Base-by-base conservation (phyloP, 2,113 vertebrate genomes). In the Mobula hypostoma region DNA sequence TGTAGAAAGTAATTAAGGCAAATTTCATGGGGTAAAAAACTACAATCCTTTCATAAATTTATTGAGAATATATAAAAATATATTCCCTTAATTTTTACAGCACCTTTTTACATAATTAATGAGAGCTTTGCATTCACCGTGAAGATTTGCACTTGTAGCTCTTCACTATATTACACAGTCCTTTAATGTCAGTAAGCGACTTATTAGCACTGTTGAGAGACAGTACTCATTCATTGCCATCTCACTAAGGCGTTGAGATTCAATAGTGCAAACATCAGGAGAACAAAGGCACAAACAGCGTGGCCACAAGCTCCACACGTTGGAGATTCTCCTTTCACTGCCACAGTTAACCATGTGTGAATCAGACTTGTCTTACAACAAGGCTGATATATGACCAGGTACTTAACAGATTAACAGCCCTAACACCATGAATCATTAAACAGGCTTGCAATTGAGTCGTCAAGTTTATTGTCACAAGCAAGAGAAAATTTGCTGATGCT, bases 101-200 rank as follows among this genome's bases (percentile, higher is more conserved):
- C 56, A 61, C 58, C 56, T 63, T 88, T 88, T 88, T 63, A 63
- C 58, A 88, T 88, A 88, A 88, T 88, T 88, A 88, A 88, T 24
- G 58, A n/a, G 58, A 87, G 83, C 83, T 87, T 58, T 56, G 5
- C 83, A 88, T 63, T 88, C 29, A 63, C 85, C 56, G n/a, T 88
- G 85, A 61, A 88, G 56, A 63, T 88, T 88, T 63, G 32, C 27
- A 24, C 58, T 88, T 88, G 15, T 48, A 63, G 8, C 58, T 88
- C 29, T 88, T n/a, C 27, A 63, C 56, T 88, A 66, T n/a, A 63
- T 88, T 63, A 63, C 85, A 88, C 58, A 63, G 85, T n/a, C 56
- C 24, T 63, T 88, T 63, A 88, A 63, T 88, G 58, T 88, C 32
- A 21, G 24, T 88, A 88, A 63, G 85, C 21, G 85, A n/a, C 85